These are phyloP conservation scores for Progne subis DNA, from an alignment of 2,113 vertebrate species.

Conservation along the genomic window DNA sequence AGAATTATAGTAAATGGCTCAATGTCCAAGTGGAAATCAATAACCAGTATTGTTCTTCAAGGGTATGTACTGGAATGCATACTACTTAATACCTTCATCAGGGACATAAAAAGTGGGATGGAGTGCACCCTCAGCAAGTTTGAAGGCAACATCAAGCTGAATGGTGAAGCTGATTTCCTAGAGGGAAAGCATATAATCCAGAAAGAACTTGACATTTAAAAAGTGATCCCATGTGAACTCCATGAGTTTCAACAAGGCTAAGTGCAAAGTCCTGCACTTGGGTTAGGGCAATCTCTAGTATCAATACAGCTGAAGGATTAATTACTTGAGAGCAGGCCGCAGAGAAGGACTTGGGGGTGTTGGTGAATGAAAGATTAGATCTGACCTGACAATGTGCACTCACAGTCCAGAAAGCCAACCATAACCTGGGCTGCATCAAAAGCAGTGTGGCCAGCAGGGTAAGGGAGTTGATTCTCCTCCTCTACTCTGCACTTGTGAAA, in stretches of 20 bases:
- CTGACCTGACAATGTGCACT: background rate
- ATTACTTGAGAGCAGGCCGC: background rate
- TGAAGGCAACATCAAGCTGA: background rate
- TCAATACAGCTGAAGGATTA: background rate
- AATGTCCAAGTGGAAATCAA: background rate
- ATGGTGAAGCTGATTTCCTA: background rate
- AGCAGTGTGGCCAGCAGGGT: background rate
- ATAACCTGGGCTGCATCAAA: background rate
- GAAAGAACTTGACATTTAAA: background rate
- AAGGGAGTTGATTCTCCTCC: background rate
- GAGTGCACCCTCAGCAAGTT: background rate
- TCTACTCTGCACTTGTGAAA: background rate
- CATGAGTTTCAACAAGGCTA: background rate
- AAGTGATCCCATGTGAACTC: rapidly evolving
- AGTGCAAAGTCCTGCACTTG: background rate
- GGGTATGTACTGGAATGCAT: background rate
- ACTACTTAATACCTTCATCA: background rate
- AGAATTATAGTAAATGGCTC: background rate
- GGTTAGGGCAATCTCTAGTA: background rate
- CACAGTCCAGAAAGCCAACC: background rate
- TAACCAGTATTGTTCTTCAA: background rate
- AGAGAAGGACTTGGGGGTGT: background rate
- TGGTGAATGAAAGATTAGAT: background rate
- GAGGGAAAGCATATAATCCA: background rate
- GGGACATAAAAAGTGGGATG: rapidly evolving